Evolutionary conservation across 2,113 vertebrate species (phyloP), one percentile per base, ranked within the genome.

Genomic region (Cololabis saira): DNA sequence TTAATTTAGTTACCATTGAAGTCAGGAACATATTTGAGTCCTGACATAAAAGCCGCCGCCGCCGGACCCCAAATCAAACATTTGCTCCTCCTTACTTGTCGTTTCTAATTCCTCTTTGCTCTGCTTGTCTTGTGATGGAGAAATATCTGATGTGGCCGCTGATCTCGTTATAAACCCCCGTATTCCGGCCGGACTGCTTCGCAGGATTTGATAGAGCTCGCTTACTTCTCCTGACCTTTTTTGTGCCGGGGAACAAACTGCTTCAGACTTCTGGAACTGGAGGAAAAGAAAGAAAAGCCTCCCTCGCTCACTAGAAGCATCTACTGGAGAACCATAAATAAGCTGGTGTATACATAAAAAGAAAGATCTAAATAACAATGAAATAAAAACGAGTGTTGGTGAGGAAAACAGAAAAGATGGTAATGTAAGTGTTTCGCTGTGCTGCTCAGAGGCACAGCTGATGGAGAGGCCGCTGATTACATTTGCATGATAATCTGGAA

Each of bases 141-240:
- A 55, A 45, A 57, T 9, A 22, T 37, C 33, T 7, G 33, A 37
- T 7, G 33, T 37, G 10, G 33, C 10, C 33, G 10, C 33, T 9
- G 33, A 37, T 37, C 33, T 37, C 6, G 6, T 37, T 37, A 37
- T 37, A 11, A 37, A 37, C 5, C 5, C 5, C 33, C 33, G 10
- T 37, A 37, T 30, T 74, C 55, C 51, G 30, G 10, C 21, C 21
- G 43, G 30, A 71, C 43, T 47, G 1, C 19, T 74, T 58, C 74
- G 51, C 50, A 55, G 33, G 54, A 61, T 71, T 74, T 77, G 58
- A 74, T 54, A 8, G 68, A 24, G 61, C 62, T 57, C 14, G 3
- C 30, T 67, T 22, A 64, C 67, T 71, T 56, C 51, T 71, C 16
- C 60, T 61, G 75, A 84, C 63, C 73, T 37, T 37, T 37, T 27